These are phyloP conservation scores for Heliconius hermathena DNA, from an alignment of 1,140 invertebrate species.

Conservation along the genomic window DNA sequence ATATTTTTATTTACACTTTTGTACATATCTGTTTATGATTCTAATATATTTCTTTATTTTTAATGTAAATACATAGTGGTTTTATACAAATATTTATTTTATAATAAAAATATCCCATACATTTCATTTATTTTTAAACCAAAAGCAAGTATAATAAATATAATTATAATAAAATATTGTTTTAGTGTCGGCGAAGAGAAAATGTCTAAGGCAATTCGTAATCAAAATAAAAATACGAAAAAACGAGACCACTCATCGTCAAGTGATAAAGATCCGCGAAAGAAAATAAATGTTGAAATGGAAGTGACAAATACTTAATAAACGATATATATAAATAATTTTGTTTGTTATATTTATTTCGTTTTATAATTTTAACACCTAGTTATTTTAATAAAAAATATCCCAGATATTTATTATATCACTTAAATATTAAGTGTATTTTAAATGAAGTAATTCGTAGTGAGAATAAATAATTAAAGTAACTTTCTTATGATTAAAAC, in stretches of 20 bases:
- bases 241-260: conserved; percentile 58
- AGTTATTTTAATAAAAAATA: too few species aligned
- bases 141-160: too few species aligned
- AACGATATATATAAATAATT: conserved; percentile 13
- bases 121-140: too few species aligned
- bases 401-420: too few species aligned
- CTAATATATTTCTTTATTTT: too few species aligned
- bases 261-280: conserved; percentile 53
- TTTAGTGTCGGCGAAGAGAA: conserved; percentile 83
- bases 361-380: neutral
- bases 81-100: too few species aligned
- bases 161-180: conserved; percentile 38
- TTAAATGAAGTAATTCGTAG: neutral
- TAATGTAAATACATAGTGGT: too few species aligned
- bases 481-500: too few species aligned
- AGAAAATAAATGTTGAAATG: conserved; percentile 47
- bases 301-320: conserved; percentile 28
- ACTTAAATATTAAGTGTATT: neutral
- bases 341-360: neutral
- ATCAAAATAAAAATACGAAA: conserved; percentile 82
- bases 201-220: conserved; percentile 82
- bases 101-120: too few species aligned
- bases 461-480: too few species aligned
- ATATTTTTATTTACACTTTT: too few species aligned
- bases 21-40: too few species aligned